These are phyloP conservation scores for Rhagologus leucostigma DNA, from an alignment of 2,113 vertebrate genomes.

Conservation along the genomic window DNA sequence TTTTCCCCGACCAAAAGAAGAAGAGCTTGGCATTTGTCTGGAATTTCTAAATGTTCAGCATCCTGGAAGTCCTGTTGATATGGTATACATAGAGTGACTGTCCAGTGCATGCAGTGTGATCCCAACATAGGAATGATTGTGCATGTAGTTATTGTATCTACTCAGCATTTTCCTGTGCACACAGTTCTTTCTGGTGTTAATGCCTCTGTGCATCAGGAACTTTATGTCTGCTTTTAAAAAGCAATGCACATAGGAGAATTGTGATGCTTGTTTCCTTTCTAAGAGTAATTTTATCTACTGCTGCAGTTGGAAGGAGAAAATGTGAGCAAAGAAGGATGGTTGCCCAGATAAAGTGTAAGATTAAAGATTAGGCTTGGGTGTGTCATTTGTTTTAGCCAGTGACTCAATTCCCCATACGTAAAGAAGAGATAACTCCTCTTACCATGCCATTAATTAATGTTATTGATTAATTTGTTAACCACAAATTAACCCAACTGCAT, in stretches of 20 bases:
- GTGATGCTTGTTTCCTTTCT: background rate
- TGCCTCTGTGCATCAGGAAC: background rate
- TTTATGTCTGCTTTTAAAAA: background rate
- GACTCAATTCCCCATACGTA: background rate
- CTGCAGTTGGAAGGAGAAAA: background rate
- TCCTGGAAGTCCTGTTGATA: background rate
- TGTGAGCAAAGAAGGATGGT: background rate
- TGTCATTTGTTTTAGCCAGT: background rate
- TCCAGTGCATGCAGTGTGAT: background rate
- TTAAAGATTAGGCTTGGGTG: background rate
- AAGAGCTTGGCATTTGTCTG: background rate
- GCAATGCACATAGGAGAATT: background rate
- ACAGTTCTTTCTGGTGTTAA: background rate
- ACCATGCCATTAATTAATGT: background rate
- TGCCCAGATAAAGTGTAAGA: background rate
- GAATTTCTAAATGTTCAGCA: background rate
- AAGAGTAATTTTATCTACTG: background rate
- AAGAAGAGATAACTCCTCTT: background rate
- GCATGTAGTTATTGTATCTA: background rate
- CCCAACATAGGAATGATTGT: background rate
- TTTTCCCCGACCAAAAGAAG: background rate
- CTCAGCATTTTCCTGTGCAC: background rate
- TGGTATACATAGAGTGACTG: background rate
- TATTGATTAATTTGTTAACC: background rate
- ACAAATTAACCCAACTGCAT: background rate